Conservation (phyloP, 2,113 vertebrate species). For the Sialia sialis region DNA sequence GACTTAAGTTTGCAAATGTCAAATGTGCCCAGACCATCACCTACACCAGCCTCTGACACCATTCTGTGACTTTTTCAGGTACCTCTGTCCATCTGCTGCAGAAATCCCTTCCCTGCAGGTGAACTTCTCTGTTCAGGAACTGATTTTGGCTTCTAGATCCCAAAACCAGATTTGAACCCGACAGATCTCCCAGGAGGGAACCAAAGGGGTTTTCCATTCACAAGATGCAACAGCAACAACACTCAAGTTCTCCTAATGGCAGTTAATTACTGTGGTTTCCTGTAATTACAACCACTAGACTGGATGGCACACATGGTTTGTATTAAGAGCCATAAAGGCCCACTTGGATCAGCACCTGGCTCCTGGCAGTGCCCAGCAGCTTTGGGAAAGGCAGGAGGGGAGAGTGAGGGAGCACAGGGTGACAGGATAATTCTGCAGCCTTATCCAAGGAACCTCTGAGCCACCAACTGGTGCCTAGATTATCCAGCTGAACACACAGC, state of each 20-base stretch:
- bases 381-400: neutral
- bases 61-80: fast-evolving
- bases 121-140: neutral
- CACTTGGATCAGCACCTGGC: neutral
- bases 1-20: fast-evolving
- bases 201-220: neutral
- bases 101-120: neutral
- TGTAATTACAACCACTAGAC: neutral
- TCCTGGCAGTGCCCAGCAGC: neutral
- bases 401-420: fast-evolving
- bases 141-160: neutral
- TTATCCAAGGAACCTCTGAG: neutral
- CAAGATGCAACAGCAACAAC: neutral
- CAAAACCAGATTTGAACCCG: neutral
- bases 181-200: neutral
- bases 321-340: neutral
- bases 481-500: neutral
- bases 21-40: neutral
- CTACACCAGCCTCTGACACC: neutral
- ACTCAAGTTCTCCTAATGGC: neutral
- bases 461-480: neutral
- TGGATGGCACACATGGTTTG: neutral
- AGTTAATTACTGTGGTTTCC: neutral
- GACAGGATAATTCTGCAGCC: neutral
- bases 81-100: neutral